These are phyloP conservation scores for Psephotus haematonotus DNA, from an alignment of 2,113 vertebrate species.

Conservation along the genomic window DNA sequence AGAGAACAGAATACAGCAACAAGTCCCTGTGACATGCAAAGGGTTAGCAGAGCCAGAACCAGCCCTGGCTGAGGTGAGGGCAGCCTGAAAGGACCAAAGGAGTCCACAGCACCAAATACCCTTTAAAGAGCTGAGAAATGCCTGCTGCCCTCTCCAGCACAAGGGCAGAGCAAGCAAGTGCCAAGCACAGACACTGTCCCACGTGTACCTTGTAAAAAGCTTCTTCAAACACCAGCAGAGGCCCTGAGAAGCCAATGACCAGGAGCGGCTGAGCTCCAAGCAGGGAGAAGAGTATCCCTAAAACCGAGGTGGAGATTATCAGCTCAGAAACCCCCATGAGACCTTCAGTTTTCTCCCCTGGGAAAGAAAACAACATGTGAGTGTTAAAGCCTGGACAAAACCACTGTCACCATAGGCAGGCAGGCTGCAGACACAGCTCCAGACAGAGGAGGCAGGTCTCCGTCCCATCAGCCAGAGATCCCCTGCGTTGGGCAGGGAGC, in stretches of 20 bases:
- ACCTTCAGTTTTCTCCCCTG: conserved; percentile 96
- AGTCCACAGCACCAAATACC: background rate
- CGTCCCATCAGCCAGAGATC: background rate
- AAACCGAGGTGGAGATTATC: conserved; percentile 92
- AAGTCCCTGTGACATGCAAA: background rate
- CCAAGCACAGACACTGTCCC: conserved; percentile 6
- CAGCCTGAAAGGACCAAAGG: background rate
- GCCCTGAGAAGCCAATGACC: conserved; percentile 95
- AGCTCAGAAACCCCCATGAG: conserved; percentile 98
- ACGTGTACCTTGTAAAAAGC: conserved; percentile 90
- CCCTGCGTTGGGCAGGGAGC: background rate
- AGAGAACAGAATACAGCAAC: background rate
- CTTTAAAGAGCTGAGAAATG: background rate
- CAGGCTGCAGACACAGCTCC: conserved; percentile 7
- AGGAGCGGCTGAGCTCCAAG: conserved; percentile 94
- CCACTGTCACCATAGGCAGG: background rate
- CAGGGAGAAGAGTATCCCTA: conserved; percentile 92
- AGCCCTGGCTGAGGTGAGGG: background rate
- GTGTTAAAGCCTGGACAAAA: background rate
- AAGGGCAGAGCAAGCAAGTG: background rate
- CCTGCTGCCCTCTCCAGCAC: background rate
- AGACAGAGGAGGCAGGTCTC: background rate
- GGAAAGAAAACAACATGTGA: background rate
- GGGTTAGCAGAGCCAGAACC: background rate
- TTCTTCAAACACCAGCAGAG: conserved; percentile 96